A percentile compares a stretch with the other conserved stretches of the same genome.
phyloP scores from a whole-genome alignment of 1,140 invertebrate genomes.

The Drosophila quadrilineata region DNA sequence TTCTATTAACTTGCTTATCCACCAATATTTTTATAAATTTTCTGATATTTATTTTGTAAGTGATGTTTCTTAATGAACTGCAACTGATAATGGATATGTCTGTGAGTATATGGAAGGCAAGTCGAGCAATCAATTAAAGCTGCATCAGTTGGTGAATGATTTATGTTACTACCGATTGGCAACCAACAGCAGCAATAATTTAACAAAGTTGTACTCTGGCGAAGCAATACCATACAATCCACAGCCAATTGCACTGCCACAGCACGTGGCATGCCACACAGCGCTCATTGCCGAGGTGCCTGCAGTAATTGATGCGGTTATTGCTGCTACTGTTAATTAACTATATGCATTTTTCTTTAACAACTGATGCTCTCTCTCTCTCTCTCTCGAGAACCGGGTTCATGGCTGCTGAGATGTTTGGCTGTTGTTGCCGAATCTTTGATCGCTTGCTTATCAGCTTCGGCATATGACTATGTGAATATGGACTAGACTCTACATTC shows the following conservation, averaged over 20 bases:
- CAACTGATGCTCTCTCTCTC: neutral
- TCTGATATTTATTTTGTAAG: too few relatives aligned
- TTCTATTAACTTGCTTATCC: too few relatives aligned
- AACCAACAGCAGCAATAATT: neutral
- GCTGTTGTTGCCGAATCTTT: constrained; percentile 1
- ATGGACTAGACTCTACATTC: constrained; percentile 4
- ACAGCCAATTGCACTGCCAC: too few relatives aligned
- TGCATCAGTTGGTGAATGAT: neutral
- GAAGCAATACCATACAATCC: too few relatives aligned
- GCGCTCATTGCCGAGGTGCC: too few relatives aligned
- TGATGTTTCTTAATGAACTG: neutral
- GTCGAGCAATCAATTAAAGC: neutral
- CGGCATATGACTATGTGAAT: constrained; percentile 4
- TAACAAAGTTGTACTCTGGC: constrained; percentile 28
- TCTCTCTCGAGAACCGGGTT: constrained; percentile 1
- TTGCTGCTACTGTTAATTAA: too few relatives aligned
- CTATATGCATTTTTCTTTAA: too few relatives aligned
- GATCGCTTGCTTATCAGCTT: constrained; percentile 14
- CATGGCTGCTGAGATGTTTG: constrained; percentile 10
- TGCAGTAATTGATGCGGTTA: too few relatives aligned
- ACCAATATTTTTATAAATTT: too few relatives aligned
- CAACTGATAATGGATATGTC: neutral
- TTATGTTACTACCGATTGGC: neutral
- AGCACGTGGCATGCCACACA: too few relatives aligned
- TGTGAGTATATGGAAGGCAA: neutral